Evolutionary conservation across 2,888 invertebrate genomes (phyloP).

Genomic region (Habrosyne pyritoides): DNA sequence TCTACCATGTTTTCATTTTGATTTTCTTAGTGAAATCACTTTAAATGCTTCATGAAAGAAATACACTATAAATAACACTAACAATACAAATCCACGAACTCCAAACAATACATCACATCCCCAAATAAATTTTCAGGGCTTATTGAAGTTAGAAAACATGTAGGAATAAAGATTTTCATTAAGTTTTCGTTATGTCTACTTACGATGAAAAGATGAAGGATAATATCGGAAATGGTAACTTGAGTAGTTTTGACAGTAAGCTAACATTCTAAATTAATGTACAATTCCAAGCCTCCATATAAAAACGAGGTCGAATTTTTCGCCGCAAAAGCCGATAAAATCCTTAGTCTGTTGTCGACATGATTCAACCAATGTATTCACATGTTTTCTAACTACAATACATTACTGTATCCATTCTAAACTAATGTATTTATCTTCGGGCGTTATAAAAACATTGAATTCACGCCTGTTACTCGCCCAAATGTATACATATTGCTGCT

Average conservation of each 20-base stretch:
- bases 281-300: no score
- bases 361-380: neutral
- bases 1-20: slow-evolving; percentile 7
- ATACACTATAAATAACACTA: slow-evolving; percentile 14
- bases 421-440: neutral
- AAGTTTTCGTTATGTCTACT: no score
- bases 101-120: neutral
- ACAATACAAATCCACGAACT: slow-evolving; percentile 9
- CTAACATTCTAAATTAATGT: no score
- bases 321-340: no score
- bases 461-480: neutral
- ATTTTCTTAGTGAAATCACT: no score
- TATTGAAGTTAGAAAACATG: neutral
- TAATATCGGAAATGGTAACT: no score
- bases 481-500: neutral
- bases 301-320: no score
- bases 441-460: neutral
- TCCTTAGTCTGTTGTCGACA: no score
- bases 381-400: neutral
- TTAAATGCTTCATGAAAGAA: neutral
- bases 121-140: neutral
- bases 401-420: neutral
- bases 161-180: no score
- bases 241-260: no score
- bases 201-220: no score